A percentile compares a stretch with the other conserved stretches of the same genome.
Conservation (phyloP, 2,888 invertebrate genomes). For the Thereva nobilitata region DNA sequence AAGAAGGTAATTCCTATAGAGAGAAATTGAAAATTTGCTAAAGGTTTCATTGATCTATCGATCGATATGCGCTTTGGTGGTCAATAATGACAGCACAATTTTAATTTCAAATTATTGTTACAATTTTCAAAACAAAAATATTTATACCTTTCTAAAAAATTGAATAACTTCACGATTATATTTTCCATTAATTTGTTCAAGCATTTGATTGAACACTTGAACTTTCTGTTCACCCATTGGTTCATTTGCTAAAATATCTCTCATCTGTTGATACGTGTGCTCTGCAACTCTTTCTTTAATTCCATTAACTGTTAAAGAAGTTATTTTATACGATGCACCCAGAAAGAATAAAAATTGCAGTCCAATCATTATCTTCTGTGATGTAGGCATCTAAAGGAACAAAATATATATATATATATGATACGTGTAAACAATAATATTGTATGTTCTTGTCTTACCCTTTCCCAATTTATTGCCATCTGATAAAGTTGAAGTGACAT, state of each 20-base stretch:
- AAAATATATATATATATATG: not conserved
- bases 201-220: not conserved
- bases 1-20: too few species aligned
- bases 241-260: not conserved
- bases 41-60: too few species aligned
- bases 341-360: constrained; percentile 8
- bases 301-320: not conserved
- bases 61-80: too few species aligned
- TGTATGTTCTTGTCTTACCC: not conserved
- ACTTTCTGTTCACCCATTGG: too few species aligned
- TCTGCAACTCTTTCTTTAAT: not conserved
- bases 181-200: not conserved
- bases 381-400: not conserved
- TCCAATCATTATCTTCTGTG: constrained; percentile 13
- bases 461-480: not conserved
- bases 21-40: too few species aligned
- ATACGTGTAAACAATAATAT: not conserved
- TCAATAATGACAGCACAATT: too few species aligned
- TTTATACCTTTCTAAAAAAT: not conserved
- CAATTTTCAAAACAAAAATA: too few species aligned
- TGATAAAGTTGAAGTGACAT: constrained; percentile 1
- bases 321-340: not conserved
- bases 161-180: not conserved
- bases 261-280: not conserved
- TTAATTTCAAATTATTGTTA: too few species aligned